Percentiles rank a stretch among this genome's conserved stretches.
These are phyloP conservation scores for Pyxicephalus adspersus DNA, from an alignment of 2,113 vertebrate species.

Conservation along the genomic window DNA sequence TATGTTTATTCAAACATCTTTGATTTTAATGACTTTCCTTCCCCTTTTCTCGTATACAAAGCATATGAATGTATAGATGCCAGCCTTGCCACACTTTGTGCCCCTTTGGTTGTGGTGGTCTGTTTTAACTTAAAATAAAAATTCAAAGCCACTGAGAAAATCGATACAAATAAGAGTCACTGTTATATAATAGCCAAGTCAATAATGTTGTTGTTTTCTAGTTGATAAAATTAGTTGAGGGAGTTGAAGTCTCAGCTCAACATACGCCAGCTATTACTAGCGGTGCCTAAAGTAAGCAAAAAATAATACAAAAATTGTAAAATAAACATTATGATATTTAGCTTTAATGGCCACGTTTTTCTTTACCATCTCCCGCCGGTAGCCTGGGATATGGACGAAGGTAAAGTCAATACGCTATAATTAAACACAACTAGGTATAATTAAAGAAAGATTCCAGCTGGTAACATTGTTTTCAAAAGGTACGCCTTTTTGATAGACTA, in stretches of 20 bases:
- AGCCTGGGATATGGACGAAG: too few species aligned
- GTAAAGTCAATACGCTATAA: too few species aligned
- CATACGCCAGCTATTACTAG: constrained; percentile 25
- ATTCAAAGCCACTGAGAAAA: constrained; percentile 21
- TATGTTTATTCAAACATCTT: too few species aligned
- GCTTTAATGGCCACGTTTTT: constrained; percentile 12
- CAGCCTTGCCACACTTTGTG: neutral
- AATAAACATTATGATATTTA: neutral
- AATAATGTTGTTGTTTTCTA: constrained; percentile 37
- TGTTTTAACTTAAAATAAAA: constrained; percentile 21
- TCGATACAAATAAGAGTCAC: constrained; percentile 35
- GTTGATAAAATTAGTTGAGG: constrained; percentile 39
- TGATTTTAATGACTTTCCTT: too few species aligned
- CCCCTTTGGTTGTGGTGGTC: constrained; percentile 9
- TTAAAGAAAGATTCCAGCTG: too few species aligned
- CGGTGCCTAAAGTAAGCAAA: constrained; percentile 7
- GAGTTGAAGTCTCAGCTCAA: constrained; percentile 33
- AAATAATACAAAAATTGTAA: constrained; percentile 23
- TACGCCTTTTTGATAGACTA: too few species aligned
- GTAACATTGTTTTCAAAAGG: too few species aligned
- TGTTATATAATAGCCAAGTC: constrained; percentile 27
- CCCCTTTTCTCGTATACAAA: too few species aligned
- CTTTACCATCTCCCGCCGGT: neutral
- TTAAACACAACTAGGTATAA: too few species aligned
- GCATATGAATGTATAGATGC: neutral